A percentile compares a stretch with the other conserved stretches of the same genome.
Conservation (phyloP, 2,888 invertebrate species). For the Andrena camellia region DNA sequence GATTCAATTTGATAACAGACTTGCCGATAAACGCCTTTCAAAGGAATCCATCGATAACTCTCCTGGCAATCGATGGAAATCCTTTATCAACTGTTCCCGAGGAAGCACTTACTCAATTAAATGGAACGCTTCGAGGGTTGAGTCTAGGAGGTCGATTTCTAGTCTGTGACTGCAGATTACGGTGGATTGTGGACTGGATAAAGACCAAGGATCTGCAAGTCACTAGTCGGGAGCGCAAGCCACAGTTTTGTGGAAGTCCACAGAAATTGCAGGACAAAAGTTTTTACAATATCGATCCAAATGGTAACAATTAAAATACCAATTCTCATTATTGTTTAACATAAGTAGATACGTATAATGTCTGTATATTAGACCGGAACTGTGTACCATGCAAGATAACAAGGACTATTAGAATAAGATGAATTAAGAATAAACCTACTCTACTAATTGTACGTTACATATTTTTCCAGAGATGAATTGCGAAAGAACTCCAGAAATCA, state of each 20-base stretch:
- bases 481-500: slow-evolving; percentile 84
- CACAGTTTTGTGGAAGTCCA: slow-evolving; percentile 96
- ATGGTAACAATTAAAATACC: slow-evolving; percentile 85
- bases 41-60: slow-evolving; percentile 93
- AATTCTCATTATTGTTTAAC: no score
- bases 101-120: slow-evolving; percentile 91
- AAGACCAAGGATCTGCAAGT: slow-evolving; percentile 95
- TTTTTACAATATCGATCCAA: slow-evolving; percentile 94
- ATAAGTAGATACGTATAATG: no score
- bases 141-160: slow-evolving; percentile 95
- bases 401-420: no score
- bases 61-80: slow-evolving; percentile 96
- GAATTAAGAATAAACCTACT: not conserved
- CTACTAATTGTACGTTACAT: not conserved
- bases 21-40: slow-evolving; percentile 92
- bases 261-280: slow-evolving; percentile 92
- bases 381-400: no score
- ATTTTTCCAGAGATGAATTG: slow-evolving; percentile 77
- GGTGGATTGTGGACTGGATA: slow-evolving; percentile 97
- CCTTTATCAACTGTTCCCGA: slow-evolving; percentile 94
- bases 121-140: slow-evolving; percentile 93
- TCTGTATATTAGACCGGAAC: no score
- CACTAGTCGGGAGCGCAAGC: slow-evolving; percentile 95
- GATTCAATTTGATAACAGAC: slow-evolving; percentile 94
- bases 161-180: slow-evolving; percentile 94